Percentiles rank a stretch among this genome's conserved stretches.
Conservation (phyloP, 1,140 invertebrate genomes). For the Episyrphus balteatus region DNA sequence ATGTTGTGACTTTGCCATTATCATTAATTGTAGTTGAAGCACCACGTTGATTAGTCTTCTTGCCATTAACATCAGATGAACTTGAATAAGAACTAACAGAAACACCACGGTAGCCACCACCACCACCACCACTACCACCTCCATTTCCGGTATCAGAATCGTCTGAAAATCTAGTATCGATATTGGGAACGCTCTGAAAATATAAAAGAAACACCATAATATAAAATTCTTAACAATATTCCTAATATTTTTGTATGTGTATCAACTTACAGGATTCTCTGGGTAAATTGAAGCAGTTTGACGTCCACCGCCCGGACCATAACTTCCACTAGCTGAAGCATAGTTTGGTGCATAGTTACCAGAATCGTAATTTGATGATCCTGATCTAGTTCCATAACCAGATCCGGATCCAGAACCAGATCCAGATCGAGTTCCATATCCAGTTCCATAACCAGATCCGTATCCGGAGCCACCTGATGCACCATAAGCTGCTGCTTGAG, state of each 20-base stretch:
- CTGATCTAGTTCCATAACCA: constrained; percentile 10
- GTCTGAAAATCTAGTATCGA: constrained; percentile 44
- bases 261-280: constrained; percentile 42
- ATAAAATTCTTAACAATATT: background rate
- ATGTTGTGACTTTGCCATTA: constrained; percentile 54
- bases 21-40: constrained; percentile 57
- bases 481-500: constrained; percentile 2
- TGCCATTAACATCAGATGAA: constrained; percentile 46
- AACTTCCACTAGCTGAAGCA: constrained; percentile 35
- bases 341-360: constrained; percentile 33
- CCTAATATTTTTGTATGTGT: background rate
- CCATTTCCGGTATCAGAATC: constrained; percentile 18
- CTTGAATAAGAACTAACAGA: constrained; percentile 52
- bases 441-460: constrained; percentile 8
- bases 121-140: constrained; percentile 31
- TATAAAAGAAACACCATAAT: background rate
- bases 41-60: constrained; percentile 41
- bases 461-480: constrained; percentile 9
- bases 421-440: constrained; percentile 9
- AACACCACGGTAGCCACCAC: constrained; percentile 43
- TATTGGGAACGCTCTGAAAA: constrained; percentile 45
- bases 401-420: constrained; percentile 10
- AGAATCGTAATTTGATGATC: constrained; percentile 13
- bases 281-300: constrained; percentile 46
- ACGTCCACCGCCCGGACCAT: constrained; percentile 40